Percentiles rank a stretch among this genome's conserved stretches.
Evolutionary conservation across 2,888 invertebrate genomes (phyloP).

Genomic region (Scaptomyza flava): DNA sequence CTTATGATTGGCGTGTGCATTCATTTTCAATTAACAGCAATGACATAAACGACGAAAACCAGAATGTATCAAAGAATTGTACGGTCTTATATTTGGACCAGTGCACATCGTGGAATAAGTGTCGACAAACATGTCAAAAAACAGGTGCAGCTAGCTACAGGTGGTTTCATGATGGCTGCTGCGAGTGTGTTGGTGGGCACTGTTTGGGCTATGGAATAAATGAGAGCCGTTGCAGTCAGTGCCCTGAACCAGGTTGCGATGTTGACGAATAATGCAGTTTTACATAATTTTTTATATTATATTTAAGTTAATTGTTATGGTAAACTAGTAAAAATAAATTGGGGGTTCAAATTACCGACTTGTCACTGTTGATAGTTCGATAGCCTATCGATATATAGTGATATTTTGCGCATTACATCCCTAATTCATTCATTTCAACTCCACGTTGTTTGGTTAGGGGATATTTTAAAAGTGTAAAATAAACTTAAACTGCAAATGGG

Average conservation of each 20-base stretch:
- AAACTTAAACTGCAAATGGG: conserved; percentile 59
- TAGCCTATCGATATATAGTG: conserved; percentile 27
- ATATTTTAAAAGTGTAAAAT: not conserved
- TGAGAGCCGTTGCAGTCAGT: conserved; percentile 90
- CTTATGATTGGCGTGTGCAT: conserved; percentile 92
- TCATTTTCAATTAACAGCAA: conserved; percentile 91
- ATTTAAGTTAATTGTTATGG: conserved; percentile 17
- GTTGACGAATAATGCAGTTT: conserved; percentile 73
- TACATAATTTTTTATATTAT: not conserved
- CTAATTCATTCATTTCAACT: conserved; percentile 45
- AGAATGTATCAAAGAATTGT: conserved; percentile 89
- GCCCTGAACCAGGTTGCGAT: conserved; percentile 88
- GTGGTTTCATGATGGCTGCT: conserved; percentile 94
- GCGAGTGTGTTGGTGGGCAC: conserved; percentile 94
- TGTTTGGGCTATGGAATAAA: conserved; percentile 95
- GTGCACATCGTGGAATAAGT: conserved; percentile 95
- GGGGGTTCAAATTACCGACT: not conserved
- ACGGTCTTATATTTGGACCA: conserved; percentile 95
- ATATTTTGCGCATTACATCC: conserved; percentile 27
- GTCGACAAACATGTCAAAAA: conserved; percentile 90
- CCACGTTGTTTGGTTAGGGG: conserved; percentile 66
- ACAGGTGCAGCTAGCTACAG: conserved; percentile 70
- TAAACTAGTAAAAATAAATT: conserved; percentile 17
- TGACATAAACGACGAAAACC: conserved; percentile 84
- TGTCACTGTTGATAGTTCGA: conserved; percentile 3